Evolutionary conservation across 2,797 vertebrate genomes (phyloP).

Genomic region (Ctenochaetus hawaiiensis): DNA sequence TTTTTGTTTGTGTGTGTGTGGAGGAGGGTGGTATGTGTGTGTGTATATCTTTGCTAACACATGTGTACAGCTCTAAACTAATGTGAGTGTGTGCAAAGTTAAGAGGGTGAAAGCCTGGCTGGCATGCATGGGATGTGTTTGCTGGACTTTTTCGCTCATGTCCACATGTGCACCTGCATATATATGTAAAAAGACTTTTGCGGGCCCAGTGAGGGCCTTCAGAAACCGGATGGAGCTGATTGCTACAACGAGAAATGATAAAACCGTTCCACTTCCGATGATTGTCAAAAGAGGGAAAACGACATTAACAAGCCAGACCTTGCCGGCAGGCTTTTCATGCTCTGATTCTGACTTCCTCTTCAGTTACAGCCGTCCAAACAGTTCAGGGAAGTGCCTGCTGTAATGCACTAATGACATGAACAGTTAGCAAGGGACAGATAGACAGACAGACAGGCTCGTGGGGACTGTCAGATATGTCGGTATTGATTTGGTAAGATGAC

Average conservation of each 20-base stretch:
- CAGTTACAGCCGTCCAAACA: constrained; percentile 71
- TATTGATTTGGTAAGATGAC: constrained; percentile 83
- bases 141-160: background rate
- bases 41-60: constrained; percentile 34
- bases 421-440: constrained; percentile 71
- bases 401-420: constrained; percentile 74
- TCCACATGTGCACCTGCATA: constrained; percentile 48
- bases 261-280: constrained; percentile 68
- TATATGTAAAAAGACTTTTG: constrained; percentile 55
- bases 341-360: constrained; percentile 71
- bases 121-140: constrained; percentile 18
- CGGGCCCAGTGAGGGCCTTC: constrained; percentile 44
- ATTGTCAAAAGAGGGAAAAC: constrained; percentile 70
- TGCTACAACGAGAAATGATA: constrained; percentile 66
- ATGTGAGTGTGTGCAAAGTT: constrained; percentile 12
- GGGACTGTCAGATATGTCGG: constrained; percentile 74
- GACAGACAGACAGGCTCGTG: constrained; percentile 64
- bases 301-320: constrained; percentile 64
- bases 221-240: constrained; percentile 53
- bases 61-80: constrained; percentile 30
- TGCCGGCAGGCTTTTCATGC: constrained; percentile 63
- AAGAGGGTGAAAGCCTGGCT: background rate
- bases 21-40: constrained; percentile 16
- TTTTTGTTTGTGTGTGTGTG: constrained; percentile 56
- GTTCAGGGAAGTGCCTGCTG: constrained; percentile 73